Evolutionary conservation across 2,888 invertebrate genomes (phyloP).

Genomic region (Dryomyza anilis): DNA sequence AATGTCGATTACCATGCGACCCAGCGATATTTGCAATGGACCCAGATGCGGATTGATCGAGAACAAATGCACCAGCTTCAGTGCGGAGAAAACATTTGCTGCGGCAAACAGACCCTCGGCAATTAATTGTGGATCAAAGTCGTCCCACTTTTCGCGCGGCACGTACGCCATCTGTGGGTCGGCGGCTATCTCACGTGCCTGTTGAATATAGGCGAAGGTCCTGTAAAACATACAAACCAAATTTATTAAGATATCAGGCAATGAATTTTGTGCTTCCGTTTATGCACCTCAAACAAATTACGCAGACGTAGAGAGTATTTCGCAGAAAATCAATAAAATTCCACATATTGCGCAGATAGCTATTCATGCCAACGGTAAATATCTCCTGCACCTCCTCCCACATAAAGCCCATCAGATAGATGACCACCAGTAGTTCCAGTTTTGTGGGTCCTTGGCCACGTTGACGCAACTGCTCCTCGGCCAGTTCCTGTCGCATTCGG

Average conservation of each 20-base stretch:
- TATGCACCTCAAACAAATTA: constrained; percentile 67
- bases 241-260: background rate
- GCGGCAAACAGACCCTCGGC: constrained; percentile 93
- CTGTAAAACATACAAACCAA: constrained; percentile 49
- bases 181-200: constrained; percentile 69
- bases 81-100: constrained; percentile 91
- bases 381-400: constrained; percentile 93
- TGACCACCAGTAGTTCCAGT: constrained; percentile 79
- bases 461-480: constrained; percentile 71
- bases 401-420: constrained; percentile 88
- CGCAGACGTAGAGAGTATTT: constrained; percentile 82
- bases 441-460: constrained; percentile 85
- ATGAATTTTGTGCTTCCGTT: background rate
- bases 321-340: constrained; percentile 94
- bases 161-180: constrained; percentile 76
- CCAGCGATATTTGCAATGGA: constrained; percentile 89
- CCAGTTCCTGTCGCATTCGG: constrained; percentile 68
- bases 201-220: constrained; percentile 76
- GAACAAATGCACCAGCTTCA: constrained; percentile 90
- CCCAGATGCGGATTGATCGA: constrained; percentile 93
- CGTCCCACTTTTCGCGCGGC: constrained; percentile 86
- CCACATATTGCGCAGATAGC: constrained; percentile 92
- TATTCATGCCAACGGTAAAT: constrained; percentile 82
- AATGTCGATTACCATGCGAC: constrained; percentile 88
- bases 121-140: constrained; percentile 91